Base-by-base conservation (phyloP, 2,113 vertebrate species). In the Symphodus melops region DNA sequence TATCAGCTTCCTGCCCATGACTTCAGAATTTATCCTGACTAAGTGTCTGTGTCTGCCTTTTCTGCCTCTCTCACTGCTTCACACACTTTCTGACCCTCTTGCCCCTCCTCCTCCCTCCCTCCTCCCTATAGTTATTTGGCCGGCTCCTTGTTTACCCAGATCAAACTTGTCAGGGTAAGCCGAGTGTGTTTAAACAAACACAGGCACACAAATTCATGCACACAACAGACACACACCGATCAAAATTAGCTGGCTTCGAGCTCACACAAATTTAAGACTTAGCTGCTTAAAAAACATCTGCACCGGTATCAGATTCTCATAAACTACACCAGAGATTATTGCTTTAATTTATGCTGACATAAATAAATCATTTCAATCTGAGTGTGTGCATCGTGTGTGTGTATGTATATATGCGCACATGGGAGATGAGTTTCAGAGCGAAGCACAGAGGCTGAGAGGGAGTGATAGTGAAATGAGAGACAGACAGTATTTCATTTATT, bases 1-100 rank as follows among this genome's bases (percentile, higher is more conserved):
- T 88, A 90, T 86, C 86, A 86, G 85, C 86, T 89, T 92, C 91
- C 86, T 91, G 88, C 59, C 74, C 72, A 54, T 68, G 85, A 77
- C 70, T 82, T 83, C 57, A 84, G 80, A 54, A 73, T 90, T 83
- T 71, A 66, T 69, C 21, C 56, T 61, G 64, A 73, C 5, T 74
- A 71, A 77, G 77, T 75, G 55, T 73, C 71, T 68, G 77, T 28
- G 36, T 81, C 44, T 75, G 75, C 68, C 67, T 74, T 39, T 44
- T 72, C 46, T 48, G 5, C 46, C 46, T 48, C 46, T 48, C 76
- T 84, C 78, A 63, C 75, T 82, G 71, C 49, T 76, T 63, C 75
- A 65, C 78, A 75, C 74, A 81, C 72, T 77, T 79, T 74, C 71
- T 83, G 70, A 81, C 81, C 48, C 44, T 46, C 63, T 79, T 75